phyloP scores from a whole-genome alignment of 2,797 vertebrate species.

The Notoglanidium macrostoma region DNA sequence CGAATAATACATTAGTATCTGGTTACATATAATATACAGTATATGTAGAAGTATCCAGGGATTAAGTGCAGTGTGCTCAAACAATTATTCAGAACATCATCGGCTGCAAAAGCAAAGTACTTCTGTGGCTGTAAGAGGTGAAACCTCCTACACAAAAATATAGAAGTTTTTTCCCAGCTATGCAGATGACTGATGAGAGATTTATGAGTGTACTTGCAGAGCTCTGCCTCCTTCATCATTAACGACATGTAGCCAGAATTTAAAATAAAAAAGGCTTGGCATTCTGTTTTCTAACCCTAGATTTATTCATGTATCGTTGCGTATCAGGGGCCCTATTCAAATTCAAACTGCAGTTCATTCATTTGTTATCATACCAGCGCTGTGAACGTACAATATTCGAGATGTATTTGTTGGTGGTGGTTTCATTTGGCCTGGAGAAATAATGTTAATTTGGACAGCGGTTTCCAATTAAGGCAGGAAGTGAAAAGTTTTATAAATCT shows the following conservation, averaged over 20 bases:
- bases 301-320: background rate
- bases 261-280: background rate
- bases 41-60: background rate
- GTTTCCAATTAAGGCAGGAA: background rate
- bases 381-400: fast-evolving
- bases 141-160: background rate
- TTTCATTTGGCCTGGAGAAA: background rate
- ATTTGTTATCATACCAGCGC: background rate
- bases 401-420: background rate
- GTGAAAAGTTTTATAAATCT: background rate
- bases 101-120: background rate
- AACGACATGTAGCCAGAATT: background rate
- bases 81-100: background rate
- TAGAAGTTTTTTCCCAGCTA: background rate
- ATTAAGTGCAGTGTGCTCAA: background rate
- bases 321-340: background rate
- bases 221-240: background rate
- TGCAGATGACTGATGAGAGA: background rate
- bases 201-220: background rate
- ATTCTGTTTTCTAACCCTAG: no score
- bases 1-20: background rate
- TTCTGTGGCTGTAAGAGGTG: background rate
- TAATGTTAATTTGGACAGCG: background rate
- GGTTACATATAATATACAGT: background rate
- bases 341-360: background rate